Base-by-base conservation (phyloP, 2,113 vertebrate species). In the Cervus canadensis region DNA sequence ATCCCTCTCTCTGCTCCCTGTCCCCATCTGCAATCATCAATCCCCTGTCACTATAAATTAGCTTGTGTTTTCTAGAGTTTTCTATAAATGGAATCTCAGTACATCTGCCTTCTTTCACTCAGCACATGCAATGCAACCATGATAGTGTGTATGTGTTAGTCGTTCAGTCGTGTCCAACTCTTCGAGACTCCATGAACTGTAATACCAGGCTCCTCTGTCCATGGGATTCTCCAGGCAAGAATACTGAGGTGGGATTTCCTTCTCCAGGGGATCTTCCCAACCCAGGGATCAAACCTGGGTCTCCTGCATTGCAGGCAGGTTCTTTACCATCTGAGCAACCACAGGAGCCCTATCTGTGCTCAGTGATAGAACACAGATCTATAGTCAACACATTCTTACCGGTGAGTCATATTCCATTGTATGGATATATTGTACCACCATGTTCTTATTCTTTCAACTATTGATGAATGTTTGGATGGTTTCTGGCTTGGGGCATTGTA, bases 81-180 rank as follows among this genome's bases (percentile, higher is more conserved):
- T 64, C 26, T 45, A 43, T 54, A 45, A 62, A 79, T 7, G 23
- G 30, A 79, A 30, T 48, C 21, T 21, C 83, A 13, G 25, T 14
- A 50, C 36, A 5, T 30, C 71, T 48, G 40, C 33, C 59, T 71
- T 81, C 57, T 56, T 87, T 71, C 40, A 67, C 40, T 59, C 19
- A 57, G 40, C 10, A 11, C 30, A 33, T 25, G 40, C 9, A 9
- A 67, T 9, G 40, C 74, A 30, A 25, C 23, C 59, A 30, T 19
- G 40, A 50, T 10, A 14, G 6, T 4, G 7, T 12, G 19, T 74
- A 13, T 40, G n/a, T 13, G 19, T 23, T 23, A 23, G 67, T 13
- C 1, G 0, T 10, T 71, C n/a, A 12, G 19, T 71, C 1, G 0
- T 40, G n/a, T 74, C 10, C 67, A 74, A 12, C 19, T 40, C n/a